These are phyloP conservation scores for Hippopotamus amphibius DNA, from an alignment of 2,113 vertebrate species.

Conservation along the genomic window DNA sequence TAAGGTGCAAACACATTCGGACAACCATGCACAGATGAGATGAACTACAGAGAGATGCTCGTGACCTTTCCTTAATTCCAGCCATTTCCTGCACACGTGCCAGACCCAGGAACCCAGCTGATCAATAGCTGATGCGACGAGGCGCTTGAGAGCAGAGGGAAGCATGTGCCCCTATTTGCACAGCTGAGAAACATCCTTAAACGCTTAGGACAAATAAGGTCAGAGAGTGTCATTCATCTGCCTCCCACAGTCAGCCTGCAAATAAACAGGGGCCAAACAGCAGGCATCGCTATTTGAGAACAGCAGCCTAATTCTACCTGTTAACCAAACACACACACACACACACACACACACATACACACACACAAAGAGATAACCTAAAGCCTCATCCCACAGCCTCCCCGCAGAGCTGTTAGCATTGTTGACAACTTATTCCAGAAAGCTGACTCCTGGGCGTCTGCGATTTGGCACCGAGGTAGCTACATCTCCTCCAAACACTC, in stretches of 20 bases:
- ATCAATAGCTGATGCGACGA: not conserved
- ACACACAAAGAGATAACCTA: rapidly evolving
- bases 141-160: not conserved
- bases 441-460: rapidly evolving
- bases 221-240: not conserved
- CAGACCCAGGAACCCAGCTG: not conserved
- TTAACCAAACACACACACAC: not conserved
- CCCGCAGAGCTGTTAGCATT: not conserved
- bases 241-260: not conserved
- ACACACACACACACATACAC: not conserved
- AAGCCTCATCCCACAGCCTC: not conserved
- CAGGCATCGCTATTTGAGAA: not conserved
- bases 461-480: not conserved
- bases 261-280: not conserved
- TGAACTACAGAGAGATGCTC: slow-evolving; percentile 20
- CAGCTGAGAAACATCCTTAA: not conserved
- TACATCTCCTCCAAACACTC: not conserved
- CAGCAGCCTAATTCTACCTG: rapidly evolving
- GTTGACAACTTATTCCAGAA: not conserved
- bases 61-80: not conserved
- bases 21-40: not conserved
- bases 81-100: not conserved
- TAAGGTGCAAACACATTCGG: not conserved
- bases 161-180: too few species aligned
- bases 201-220: not conserved